phyloP scores from a whole-genome alignment of 2,113 vertebrate genomes.

The Dryoscopus gambensis region DNA sequence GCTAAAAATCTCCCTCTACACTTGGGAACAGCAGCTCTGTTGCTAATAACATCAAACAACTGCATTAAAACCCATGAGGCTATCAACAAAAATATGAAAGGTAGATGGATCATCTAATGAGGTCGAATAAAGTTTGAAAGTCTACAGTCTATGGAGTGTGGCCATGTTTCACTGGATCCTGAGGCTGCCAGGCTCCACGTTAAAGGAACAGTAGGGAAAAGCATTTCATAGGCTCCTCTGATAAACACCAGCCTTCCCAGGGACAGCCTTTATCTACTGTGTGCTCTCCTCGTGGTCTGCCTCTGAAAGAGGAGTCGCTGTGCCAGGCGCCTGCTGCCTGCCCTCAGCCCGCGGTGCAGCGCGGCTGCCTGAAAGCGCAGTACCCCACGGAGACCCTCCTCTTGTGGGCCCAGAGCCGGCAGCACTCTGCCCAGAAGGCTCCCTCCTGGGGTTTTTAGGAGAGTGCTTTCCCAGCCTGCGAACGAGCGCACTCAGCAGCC shows the following conservation, averaged over 20 bases:
- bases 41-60: not conserved
- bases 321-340: not conserved
- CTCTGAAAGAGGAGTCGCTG: not conserved
- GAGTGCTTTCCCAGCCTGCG: not conserved
- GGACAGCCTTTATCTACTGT: not conserved
- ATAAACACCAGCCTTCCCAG: not conserved
- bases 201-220: not conserved
- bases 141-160: not conserved
- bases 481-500: accelerated
- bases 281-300: not conserved
- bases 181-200: not conserved
- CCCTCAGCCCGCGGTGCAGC: not conserved
- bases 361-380: accelerated
- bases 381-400: not conserved
- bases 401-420: not conserved
- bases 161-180: not conserved
- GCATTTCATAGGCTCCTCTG: not conserved
- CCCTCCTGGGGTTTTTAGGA: not conserved
- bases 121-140: not conserved
- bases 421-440: not conserved
- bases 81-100: not conserved
- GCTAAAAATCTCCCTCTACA: not conserved
- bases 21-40: not conserved
- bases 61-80: not conserved
- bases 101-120: not conserved